Evolutionary conservation across 2,888 invertebrate genomes (phyloP).

Genomic region (Eilema sororculum): DNA sequence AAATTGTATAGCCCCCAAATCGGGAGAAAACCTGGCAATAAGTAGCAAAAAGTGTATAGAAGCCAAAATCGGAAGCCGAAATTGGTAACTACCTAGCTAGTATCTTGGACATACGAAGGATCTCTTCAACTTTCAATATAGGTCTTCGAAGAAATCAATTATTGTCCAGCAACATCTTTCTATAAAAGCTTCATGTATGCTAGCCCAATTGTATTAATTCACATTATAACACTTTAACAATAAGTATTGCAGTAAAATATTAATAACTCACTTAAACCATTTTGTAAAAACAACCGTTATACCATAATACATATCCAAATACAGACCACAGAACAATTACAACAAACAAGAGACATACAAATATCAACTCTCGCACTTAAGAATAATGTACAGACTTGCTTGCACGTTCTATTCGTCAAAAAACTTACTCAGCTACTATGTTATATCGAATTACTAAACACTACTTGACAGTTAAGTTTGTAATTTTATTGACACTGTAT

Average conservation of each 20-base stretch:
- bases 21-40: too few relatives aligned
- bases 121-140: too few relatives aligned
- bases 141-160: not conserved
- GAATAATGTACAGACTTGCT: not conserved
- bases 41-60: too few relatives aligned
- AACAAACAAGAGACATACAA: not conserved
- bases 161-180: not conserved
- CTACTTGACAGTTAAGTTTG: slow-evolving; percentile 2
- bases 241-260: slow-evolving; percentile 33
- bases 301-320: not conserved
- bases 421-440: not conserved
- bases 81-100: too few relatives aligned
- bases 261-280: slow-evolving; percentile 13
- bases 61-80: too few relatives aligned
- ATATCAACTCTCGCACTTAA: not conserved
- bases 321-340: not conserved
- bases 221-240: slow-evolving; percentile 10
- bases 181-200: not conserved
- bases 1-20: too few relatives aligned
- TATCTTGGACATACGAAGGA: too few relatives aligned
- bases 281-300: slow-evolving; percentile 7
- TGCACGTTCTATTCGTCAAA: not conserved
- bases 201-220: not conserved
- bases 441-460: slow-evolving; percentile 1
- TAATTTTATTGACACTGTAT: slow-evolving; percentile 4